A percentile compares a stretch with the other conserved stretches of the same genome.
Conservation (phyloP, 2,888 invertebrate species). For the Sisyra terminalis region DNA sequence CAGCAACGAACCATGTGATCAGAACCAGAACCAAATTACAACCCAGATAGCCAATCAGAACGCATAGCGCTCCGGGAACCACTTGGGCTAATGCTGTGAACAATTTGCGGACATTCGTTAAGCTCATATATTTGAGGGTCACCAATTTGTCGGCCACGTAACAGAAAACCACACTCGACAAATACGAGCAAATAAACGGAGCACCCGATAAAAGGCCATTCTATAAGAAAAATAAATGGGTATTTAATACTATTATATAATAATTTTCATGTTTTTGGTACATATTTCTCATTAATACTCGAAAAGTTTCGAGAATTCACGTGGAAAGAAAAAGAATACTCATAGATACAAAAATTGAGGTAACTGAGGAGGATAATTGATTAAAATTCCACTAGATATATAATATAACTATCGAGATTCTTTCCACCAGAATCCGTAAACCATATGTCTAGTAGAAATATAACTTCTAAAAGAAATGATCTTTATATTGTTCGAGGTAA, state of each 20-base stretch:
- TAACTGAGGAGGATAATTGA: no score
- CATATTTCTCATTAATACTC: no score
- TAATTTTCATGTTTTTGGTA: no score
- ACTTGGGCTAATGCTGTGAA: constrained; percentile 54
- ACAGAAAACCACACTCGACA: constrained; percentile 52
- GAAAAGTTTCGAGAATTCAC: no score
- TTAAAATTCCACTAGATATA: no score
- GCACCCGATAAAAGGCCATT: constrained; percentile 50
- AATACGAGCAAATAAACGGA: constrained; percentile 51
- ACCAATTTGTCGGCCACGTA: constrained; percentile 48
- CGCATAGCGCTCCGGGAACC: constrained; percentile 44
- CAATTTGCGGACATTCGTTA: constrained; percentile 47
- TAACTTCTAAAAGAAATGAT: no score
- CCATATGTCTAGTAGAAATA: no score
- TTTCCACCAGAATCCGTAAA: no score
- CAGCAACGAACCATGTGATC: constrained; percentile 49
- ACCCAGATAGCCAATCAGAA: constrained; percentile 45
- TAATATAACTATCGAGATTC: no score
- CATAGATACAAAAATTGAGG: no score
- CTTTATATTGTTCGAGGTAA: no score
- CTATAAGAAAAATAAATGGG: constrained; percentile 21
- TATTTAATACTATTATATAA: not conserved
- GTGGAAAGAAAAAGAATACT: no score
- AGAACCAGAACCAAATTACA: constrained; percentile 38
- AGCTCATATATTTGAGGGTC: constrained; percentile 34